phyloP scores from a whole-genome alignment of 2,113 vertebrate species.

The Chaenogobius annularis region DNA sequence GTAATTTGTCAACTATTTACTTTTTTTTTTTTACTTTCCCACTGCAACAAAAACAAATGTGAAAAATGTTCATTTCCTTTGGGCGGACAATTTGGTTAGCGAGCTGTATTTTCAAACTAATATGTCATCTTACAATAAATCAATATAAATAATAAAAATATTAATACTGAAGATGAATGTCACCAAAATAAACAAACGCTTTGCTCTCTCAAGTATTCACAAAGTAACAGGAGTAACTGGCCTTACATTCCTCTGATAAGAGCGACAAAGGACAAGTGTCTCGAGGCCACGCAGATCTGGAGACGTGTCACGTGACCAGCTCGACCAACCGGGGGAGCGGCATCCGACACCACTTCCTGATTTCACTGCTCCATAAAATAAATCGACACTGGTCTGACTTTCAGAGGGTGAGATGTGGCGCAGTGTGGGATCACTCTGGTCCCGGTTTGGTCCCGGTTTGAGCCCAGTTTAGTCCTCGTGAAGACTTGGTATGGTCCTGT shows the following conservation, averaged over 20 bases:
- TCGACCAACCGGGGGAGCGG: not conserved
- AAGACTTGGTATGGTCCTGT: too few relatives aligned
- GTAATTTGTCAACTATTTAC: too few relatives aligned
- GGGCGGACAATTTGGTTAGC: too few relatives aligned
- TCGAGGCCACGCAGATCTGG: not conserved
- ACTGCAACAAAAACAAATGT: too few relatives aligned
- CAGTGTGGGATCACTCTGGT: not conserved
- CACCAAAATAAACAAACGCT: not conserved
- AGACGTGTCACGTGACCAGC: not conserved
- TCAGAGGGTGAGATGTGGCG: too few relatives aligned
- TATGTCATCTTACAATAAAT: too few relatives aligned
- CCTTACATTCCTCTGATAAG: conserved; percentile 26
- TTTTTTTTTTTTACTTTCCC: too few relatives aligned
- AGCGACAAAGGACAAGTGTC: conserved; percentile 8
- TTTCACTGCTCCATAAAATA: not conserved
- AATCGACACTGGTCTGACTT: not conserved
- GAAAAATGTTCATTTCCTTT: too few relatives aligned
- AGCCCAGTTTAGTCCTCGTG: too few relatives aligned
- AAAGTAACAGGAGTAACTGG: not conserved
- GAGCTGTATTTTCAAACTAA: too few relatives aligned
- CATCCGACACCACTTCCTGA: not conserved
- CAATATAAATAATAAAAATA: too few relatives aligned
- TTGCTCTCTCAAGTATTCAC: not conserved
- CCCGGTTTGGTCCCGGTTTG: too few relatives aligned
- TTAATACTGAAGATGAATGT: not conserved